These are phyloP conservation scores for Pipistrellus nathusii DNA, from an alignment of 2,797 vertebrate species.

Conservation along the genomic window DNA sequence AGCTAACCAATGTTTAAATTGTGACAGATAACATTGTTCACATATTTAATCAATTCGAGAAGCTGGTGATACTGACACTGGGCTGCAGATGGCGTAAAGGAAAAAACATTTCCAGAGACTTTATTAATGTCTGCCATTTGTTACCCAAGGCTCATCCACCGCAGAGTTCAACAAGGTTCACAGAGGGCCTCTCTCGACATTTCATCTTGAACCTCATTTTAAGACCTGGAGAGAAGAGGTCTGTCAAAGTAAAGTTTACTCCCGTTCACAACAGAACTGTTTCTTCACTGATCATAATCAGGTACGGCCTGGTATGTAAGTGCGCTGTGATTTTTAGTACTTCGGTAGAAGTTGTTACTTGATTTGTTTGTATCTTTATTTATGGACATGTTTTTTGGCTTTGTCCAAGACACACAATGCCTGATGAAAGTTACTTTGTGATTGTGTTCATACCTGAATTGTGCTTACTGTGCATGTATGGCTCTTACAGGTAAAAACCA, in stretches of 20 bases:
- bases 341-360: not conserved
- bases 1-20: not conserved
- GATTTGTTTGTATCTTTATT: conserved; percentile 23
- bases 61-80: not conserved
- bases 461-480: not conserved
- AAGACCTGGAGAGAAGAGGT: conserved; percentile 95
- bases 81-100: not conserved
- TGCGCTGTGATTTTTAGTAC: not conserved
- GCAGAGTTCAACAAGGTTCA: conserved; percentile 91
- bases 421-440: not conserved
- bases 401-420: not conserved
- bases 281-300: conserved; percentile 95
- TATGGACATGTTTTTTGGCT: not conserved
- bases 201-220: conserved; percentile 95
- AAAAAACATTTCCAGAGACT: not conserved
- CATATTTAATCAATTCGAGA: not conserved
- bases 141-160: conserved; percentile 90
- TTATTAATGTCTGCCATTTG: conserved; percentile 53
- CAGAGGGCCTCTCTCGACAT: conserved; percentile 91
- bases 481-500: not conserved
- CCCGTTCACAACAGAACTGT: conserved; percentile 95
- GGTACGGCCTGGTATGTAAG: conserved; percentile 87
- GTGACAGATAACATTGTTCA: not conserved
- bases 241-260: conserved; percentile 94
- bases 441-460: not conserved